Evolutionary conservation across 2,113 vertebrate species (phyloP), one percentile per base, ranked within the genome.

Genomic region (Syngnathus typhle): DNA sequence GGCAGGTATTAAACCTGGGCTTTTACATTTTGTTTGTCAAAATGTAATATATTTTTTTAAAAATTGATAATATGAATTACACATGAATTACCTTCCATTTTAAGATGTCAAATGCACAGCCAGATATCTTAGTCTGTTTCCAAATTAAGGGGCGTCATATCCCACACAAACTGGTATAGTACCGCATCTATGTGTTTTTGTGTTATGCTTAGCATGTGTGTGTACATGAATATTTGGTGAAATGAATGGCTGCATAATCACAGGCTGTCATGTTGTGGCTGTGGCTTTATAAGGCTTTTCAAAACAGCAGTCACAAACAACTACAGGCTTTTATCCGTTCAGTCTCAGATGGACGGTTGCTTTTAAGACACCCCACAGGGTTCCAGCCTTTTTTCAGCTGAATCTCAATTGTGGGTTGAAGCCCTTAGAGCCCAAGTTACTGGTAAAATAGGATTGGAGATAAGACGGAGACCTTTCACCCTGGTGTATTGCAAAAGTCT

Each of bases 381-480:
- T 77, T 74, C 47, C 67, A 70, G 75, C 38, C 37, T 21, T 21
- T 43, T 44, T 52, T 1, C 19, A 19, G 46, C 78, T 80, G 62
- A 83, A 82, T 55, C 75, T 65, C 0, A 18, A 78, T 79, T 84
- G 78, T 69, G 80, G 78, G 79, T 79, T 86, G 80, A 85, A 80
- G 65, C 73, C 67, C 63, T 69, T 71, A 77, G 79, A 87, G 68
- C 74, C 60, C 64, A 78, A 70, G 62, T 80, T 87, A 32, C 27
- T 32, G 27, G 27, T 32, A 81, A 87, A 86, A 78, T 82, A 74
- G 76, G 71, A 75, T 56, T 82, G 70, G 71, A 80, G 78, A 77
- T 81, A 74, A 73, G 71, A 47, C 15, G 11, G 15, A 43, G 60
- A 43, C 58, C 74, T 80, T 77, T 79, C 46, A 75, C 60, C 43